These are phyloP conservation scores for Eudemis profundana DNA, from an alignment of 2,888 invertebrate species.

Conservation along the genomic window DNA sequence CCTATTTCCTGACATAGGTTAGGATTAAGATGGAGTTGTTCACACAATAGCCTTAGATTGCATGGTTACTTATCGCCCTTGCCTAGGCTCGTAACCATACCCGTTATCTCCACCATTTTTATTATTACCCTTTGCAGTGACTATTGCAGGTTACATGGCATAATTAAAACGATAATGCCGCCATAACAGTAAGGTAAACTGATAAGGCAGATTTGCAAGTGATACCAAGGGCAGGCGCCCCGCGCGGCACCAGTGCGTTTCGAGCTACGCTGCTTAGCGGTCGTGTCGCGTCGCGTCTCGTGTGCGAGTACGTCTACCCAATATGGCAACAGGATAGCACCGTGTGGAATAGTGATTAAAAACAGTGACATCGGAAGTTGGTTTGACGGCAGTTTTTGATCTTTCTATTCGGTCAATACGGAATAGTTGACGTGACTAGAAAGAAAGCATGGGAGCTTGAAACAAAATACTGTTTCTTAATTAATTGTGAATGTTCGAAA, in stretches of 20 bases:
- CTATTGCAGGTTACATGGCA: background rate
- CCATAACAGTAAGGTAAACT: constrained; percentile 23
- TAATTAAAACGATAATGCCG: constrained; percentile 20
- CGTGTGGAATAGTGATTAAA: constrained; percentile 50
- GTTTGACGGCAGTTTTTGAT: constrained; percentile 14
- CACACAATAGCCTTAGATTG: no score
- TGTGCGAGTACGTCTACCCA: constrained; percentile 38
- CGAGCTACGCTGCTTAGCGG: constrained; percentile 1
- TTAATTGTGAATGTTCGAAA: constrained; percentile 7
- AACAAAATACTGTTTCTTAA: constrained; percentile 10
- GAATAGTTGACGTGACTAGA: constrained; percentile 35
- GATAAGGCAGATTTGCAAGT: constrained; percentile 34
- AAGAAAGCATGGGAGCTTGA: constrained; percentile 33
- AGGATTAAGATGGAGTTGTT: no score
- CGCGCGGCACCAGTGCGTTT: constrained; percentile 31
- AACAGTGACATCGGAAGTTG: constrained; percentile 6
- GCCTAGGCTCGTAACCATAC: no score
- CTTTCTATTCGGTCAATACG: constrained; percentile 37
- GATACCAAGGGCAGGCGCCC: constrained; percentile 38
- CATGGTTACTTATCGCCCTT: no score
- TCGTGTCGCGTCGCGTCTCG: background rate
- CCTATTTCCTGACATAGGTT: no score
- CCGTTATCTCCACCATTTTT: no score
- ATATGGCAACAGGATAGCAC: constrained; percentile 51
- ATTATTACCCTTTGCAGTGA: background rate